Conservation (phyloP, 1,140 invertebrate species). For the Hyposmocoma kahamanoa region DNA sequence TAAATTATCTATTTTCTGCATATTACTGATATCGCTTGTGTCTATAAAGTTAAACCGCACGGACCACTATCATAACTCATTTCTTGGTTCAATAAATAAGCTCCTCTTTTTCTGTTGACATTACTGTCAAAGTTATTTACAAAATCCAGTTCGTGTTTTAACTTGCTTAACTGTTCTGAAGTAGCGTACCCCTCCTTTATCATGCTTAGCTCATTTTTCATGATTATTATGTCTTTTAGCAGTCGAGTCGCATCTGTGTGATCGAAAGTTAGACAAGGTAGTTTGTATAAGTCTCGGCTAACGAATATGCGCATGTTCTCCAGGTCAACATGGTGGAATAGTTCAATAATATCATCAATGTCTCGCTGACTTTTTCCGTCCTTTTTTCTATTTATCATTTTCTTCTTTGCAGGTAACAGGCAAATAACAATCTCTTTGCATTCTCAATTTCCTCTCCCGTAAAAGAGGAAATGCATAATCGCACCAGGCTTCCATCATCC, state of each 20-base stretch:
- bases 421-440: too few relatives aligned
- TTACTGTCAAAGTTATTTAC: neutral
- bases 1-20: too few relatives aligned
- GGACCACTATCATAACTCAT: too few relatives aligned
- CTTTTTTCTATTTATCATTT: too few relatives aligned
- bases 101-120: neutral
- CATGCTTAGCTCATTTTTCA: neutral
- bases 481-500: too few relatives aligned
- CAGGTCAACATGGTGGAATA: neutral
- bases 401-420: too few relatives aligned
- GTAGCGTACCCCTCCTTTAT: neutral
- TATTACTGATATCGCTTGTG: too few relatives aligned
- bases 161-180: neutral
- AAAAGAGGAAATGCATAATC: too few relatives aligned
- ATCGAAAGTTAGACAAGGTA: neutral
- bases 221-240: neutral
- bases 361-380: too few relatives aligned
- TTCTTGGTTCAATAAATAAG: neutral
- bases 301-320: neutral
- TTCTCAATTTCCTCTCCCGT: too few relatives aligned
- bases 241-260: neutral
- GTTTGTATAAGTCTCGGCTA: neutral
- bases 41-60: too few relatives aligned
- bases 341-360: neutral
- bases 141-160: neutral